Conservation (phyloP, 2,888 invertebrate genomes). For the Drosophila percnosoma region DNA sequence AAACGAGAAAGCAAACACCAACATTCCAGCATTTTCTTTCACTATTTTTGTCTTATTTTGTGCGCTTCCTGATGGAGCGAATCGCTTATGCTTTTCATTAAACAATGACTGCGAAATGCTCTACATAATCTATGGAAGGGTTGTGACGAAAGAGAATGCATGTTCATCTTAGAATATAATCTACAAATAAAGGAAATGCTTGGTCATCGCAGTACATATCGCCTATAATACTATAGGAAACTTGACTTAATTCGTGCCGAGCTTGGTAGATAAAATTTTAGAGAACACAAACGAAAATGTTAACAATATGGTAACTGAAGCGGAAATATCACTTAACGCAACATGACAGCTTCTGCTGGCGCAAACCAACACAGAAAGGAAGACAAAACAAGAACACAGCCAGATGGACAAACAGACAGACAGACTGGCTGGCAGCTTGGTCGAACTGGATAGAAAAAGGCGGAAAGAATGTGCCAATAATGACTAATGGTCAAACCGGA, state of each 20-base stretch:
- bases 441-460: constrained; percentile 52
- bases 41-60: constrained; percentile 7
- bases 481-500: constrained; percentile 66
- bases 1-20: constrained; percentile 16
- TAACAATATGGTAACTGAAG: constrained; percentile 59
- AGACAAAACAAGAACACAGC: constrained; percentile 5
- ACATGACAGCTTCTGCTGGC: constrained; percentile 28
- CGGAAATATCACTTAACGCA: constrained; percentile 65
- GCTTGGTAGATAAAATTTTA: constrained; percentile 1
- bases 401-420: constrained; percentile 6
- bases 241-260: background rate
- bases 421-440: constrained; percentile 21
- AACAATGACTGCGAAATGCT: constrained; percentile 14
- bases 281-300: constrained; percentile 40
- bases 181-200: background rate
- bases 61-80: constrained; percentile 3
- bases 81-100: background rate
- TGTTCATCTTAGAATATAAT: background rate
- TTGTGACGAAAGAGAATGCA: background rate
- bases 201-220: background rate
- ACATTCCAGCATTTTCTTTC: constrained; percentile 13
- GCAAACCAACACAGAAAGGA: background rate
- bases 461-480: constrained; percentile 76
- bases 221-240: background rate
- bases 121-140: background rate